Conservation (phyloP, 2,888 invertebrate genomes). For the Villa cingulata region DNA sequence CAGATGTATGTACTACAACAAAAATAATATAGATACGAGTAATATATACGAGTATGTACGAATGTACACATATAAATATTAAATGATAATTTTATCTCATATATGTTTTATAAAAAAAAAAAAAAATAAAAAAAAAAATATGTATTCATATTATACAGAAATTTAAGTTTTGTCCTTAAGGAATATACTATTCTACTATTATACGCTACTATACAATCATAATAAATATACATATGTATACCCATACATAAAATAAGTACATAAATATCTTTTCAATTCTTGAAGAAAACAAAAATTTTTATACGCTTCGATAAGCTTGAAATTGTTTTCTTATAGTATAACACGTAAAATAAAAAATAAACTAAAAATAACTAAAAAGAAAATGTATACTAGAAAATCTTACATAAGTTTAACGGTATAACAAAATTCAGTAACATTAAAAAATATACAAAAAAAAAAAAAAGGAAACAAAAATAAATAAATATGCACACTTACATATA, state of each 20-base stretch:
- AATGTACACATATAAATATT: neutral
- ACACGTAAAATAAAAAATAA: neutral
- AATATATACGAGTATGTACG: neutral
- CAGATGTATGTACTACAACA: too few relatives aligned
- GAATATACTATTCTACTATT: too few relatives aligned
- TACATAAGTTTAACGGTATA: neutral
- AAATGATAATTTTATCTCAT: neutral
- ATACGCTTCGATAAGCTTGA: neutral
- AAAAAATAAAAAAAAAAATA: too few relatives aligned
- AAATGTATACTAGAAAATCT: neutral
- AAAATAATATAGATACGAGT: too few relatives aligned
- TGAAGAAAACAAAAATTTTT: neutral
- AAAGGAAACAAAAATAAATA: too few relatives aligned
- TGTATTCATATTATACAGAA: too few relatives aligned
- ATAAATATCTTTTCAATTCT: too few relatives aligned
- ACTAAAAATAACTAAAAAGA: too few relatives aligned
- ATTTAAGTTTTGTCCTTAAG: neutral
- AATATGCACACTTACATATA: too few relatives aligned
- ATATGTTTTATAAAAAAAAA: neutral
- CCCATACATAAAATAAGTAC: too few relatives aligned
- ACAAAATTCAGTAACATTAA: neutral
- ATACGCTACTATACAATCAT: too few relatives aligned
- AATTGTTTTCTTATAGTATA: neutral
- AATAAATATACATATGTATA: too few relatives aligned
- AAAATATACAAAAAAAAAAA: neutral